Percentiles rank a stretch among this genome's conserved stretches.
Evolutionary conservation across 2,113 vertebrate genomes (phyloP).

Genomic region (Ictalurus punctatus): DNA sequence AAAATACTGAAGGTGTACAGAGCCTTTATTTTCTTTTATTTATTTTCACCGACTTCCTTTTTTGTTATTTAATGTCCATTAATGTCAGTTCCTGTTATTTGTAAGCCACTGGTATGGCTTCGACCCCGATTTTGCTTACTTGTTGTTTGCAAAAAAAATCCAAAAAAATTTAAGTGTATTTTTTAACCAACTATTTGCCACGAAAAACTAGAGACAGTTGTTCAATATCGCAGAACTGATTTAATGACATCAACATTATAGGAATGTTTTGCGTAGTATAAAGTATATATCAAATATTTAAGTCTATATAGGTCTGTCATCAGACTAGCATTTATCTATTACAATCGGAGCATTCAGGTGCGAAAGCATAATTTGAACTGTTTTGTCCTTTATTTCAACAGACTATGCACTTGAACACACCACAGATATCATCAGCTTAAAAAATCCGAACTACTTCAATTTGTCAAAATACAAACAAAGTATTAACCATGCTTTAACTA

Average conservation of each 20-base stretch:
- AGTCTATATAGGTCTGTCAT: not conserved
- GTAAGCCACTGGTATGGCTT: not conserved
- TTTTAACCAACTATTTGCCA: not conserved
- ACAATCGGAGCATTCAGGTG: not conserved
- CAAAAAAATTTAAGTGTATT: not conserved
- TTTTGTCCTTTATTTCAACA: not conserved
- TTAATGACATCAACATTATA: not conserved
- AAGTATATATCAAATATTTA: not conserved
- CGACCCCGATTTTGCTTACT: not conserved
- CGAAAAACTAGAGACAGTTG: not conserved
- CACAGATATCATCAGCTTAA: not conserved
- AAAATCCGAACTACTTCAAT: slow-evolving; percentile 19
- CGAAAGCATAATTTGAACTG: not conserved
- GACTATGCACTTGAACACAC: not conserved
- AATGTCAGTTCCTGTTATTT: not conserved
- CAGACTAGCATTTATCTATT: not conserved
- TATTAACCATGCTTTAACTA: slow-evolving; percentile 34
- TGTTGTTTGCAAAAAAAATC: not conserved
- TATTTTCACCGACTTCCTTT: not conserved
- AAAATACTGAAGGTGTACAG: not conserved
- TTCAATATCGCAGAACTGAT: not conserved
- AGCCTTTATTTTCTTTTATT: not conserved
- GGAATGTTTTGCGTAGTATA: not conserved
- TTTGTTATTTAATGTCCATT: not conserved
- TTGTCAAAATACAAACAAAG: slow-evolving; percentile 17